A percentile compares a stretch with the other conserved stretches of the same genome.
Conservation (phyloP, 2,113 vertebrate species). For the Ammodytes dubius region DNA sequence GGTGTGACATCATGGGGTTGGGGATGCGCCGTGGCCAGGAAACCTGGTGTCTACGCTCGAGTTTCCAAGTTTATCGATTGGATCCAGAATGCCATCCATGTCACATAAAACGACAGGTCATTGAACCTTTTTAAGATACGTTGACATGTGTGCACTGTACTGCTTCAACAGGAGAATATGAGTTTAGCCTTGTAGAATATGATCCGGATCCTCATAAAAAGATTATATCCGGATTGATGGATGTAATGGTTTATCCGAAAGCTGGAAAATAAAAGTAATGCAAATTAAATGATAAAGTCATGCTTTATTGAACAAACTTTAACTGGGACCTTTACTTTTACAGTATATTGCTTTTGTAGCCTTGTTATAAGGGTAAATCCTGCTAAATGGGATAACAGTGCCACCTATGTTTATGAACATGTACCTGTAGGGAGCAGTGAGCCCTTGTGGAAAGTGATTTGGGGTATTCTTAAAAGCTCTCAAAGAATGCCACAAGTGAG, state of each 20-base stretch:
- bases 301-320: conserved; percentile 8
- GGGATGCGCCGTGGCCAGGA: conserved; percentile 94
- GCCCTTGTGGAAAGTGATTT: no score
- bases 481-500: no score
- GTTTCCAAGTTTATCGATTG: conserved; percentile 90
- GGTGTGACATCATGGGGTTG: conserved; percentile 98
- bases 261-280: conserved; percentile 34
- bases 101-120: background rate
- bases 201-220: background rate
- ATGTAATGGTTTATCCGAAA: conserved; percentile 8
- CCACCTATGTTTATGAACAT: no score
- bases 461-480: no score
- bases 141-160: conserved; percentile 13
- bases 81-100: conserved; percentile 85
- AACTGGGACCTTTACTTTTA: no score
- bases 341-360: no score
- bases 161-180: background rate
- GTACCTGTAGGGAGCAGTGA: no score
- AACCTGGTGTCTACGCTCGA: conserved; percentile 95
- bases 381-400: no score
- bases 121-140: background rate
- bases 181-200: background rate
- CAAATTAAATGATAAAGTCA: background rate
- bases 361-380: no score
- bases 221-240: background rate